Evolutionary conservation across 2,113 vertebrate genomes (phyloP).

Genomic region (Myotis davidii): DNA sequence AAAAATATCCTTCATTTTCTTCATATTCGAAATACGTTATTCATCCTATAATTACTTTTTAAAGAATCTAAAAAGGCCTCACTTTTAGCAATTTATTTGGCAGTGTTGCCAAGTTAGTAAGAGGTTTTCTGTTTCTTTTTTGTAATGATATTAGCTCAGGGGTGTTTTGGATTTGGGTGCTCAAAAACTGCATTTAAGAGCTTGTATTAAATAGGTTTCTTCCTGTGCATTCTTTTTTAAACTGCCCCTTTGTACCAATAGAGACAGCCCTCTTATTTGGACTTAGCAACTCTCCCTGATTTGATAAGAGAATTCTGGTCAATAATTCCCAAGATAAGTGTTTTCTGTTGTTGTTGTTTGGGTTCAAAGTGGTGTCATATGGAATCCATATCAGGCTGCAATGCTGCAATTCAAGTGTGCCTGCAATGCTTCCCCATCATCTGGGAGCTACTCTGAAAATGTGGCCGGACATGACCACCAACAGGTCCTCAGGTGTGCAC

Average conservation of each 20-base stretch:
- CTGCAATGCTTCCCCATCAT: neutral
- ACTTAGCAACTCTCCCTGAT: neutral
- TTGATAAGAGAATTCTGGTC: neutral
- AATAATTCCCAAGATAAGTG: neutral
- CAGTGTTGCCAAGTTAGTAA: neutral
- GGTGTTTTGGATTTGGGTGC: neutral
- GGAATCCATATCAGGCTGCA: neutral
- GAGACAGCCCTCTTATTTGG: neutral
- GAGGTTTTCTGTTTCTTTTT: neutral
- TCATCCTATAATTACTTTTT: conserved; percentile 8
- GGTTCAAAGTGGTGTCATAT: neutral
- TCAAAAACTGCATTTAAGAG: neutral
- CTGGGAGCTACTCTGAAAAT: neutral
- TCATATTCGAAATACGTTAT: conserved; percentile 44
- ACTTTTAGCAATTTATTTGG: neutral
- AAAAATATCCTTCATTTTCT: neutral
- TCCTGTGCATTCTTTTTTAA: neutral
- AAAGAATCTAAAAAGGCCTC: neutral
- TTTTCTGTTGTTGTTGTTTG: neutral
- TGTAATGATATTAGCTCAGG: neutral
- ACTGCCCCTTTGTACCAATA: conserved; percentile 20
- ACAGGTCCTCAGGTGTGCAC: neutral
- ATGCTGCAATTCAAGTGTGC: fast-evolving
- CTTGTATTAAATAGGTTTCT: neutral
- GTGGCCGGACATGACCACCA: fast-evolving